These are phyloP conservation scores for Malaclemys terrapin DNA, from an alignment of 2,113 vertebrate genomes.

Conservation along the genomic window DNA sequence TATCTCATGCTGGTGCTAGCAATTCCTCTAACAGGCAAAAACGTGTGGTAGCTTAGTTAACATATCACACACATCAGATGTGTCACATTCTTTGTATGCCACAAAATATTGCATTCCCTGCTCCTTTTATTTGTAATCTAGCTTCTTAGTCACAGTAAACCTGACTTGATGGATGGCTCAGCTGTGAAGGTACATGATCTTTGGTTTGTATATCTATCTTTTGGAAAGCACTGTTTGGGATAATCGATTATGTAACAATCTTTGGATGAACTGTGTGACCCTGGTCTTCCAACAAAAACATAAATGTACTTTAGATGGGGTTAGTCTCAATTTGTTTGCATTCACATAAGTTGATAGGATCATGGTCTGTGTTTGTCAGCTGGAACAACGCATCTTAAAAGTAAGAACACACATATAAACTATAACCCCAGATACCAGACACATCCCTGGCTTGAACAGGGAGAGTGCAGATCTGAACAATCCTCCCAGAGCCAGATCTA, in stretches of 20 bases:
- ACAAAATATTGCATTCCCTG: background rate
- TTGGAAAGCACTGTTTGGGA: background rate
- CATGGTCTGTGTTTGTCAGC: background rate
- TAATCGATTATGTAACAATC: background rate
- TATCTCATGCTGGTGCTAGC: background rate
- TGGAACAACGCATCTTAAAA: background rate
- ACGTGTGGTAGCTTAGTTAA: background rate
- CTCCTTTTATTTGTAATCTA: background rate
- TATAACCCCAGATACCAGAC: background rate
- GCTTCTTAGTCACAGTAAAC: background rate
- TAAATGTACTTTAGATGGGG: background rate
- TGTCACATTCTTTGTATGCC: slow-evolving; percentile 25
- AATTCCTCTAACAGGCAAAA: background rate
- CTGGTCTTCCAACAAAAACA: background rate
- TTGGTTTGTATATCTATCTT: background rate
- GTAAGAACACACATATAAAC: slow-evolving; percentile 1
- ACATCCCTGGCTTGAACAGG: background rate
- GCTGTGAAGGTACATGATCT: background rate
- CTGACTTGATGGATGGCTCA: background rate
- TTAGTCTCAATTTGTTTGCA: background rate
- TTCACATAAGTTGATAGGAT: background rate
- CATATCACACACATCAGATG: background rate
- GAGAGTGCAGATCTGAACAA: background rate
- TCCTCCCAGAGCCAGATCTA: background rate
- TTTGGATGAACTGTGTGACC: background rate